Base-by-base conservation (phyloP, 2,888 invertebrate genomes). In the Heliconius aoede region DNA sequence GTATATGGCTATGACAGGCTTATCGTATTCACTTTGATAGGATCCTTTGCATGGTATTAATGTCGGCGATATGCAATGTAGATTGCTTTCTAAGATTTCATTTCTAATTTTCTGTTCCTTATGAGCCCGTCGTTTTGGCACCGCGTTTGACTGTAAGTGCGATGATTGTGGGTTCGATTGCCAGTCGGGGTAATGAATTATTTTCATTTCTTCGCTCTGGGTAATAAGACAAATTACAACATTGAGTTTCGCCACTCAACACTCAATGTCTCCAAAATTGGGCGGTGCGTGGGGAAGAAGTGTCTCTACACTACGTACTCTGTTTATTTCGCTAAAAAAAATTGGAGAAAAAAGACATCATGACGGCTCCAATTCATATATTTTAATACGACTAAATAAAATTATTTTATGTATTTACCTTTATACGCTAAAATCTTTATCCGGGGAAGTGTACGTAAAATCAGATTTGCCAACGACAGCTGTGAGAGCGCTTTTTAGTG, bases 11-110 rank as follows among this genome's bases (percentile, higher is more conserved):
- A 67, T 67, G 76, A 55, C 68, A 73, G 61, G 62, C 68, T 64
- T 73, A 76, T 76, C 51, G 55, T 69, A 24, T 65, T 73, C 65
- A 69, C 62, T 76, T 73, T 73, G 62, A 73, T 61, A 62, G n/a
- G 55, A 62, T 72, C 36, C 73, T 32, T 46, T 51, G n/a, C 32
- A 13, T 46, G 24, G 18, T 58, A 26, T 40, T 51, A 4, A 55
- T 28, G 40, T 68, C 21, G 26, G 64, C 36, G 64, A 64, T 13
- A 36, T n/a, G 36, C 64, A 64, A 36, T 64, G 13, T 61, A 58
- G 58, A 58, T 62, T 21, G 21, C 30, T 32, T 62, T 30, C 3
- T 2, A 30, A 8, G 21, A 30, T 62, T 62, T 46, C 46, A 4
- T 46, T 46, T 46, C 18, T 46, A 36, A 36, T 36, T 36, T 36